Base-by-base conservation (phyloP, 2,113 vertebrate species). In the Phylloscopus trochiloides region DNA sequence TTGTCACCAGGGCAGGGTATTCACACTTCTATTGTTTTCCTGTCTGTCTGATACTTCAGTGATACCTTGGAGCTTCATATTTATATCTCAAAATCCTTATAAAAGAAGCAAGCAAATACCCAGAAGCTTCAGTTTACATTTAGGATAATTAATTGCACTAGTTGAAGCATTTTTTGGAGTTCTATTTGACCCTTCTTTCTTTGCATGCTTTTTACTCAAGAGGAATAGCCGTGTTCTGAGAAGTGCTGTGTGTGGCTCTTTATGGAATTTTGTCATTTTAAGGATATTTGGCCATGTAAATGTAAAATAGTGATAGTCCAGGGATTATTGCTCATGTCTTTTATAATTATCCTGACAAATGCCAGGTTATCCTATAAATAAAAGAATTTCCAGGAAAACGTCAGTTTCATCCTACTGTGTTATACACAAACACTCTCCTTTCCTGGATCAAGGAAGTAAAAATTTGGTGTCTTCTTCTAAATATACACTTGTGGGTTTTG, bases 301-400 rank as follows among this genome's bases (percentile, higher is more conserved):
- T 42, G 25, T 88, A 66, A 75, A 82, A 57, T 70, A 72, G 42
- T 79, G 66, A 43, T 93, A 57, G 47, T 78, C 42, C 61, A 50
- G 9, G 63, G 51, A 52, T 84, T 68, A 74, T 81, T 90, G 59
- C 12, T 51, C 20, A 55, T 66, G 12, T 45, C 40, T 91, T 38
- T 77, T 72, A 34, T 59, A 86, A 66, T 48, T 40, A 42, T n/a
- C 17, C 51, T 71, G 40, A 57, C 26, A 91, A 83, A 68, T 80
- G 51, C 88, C 45, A 43, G 40, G 15, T 94, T 85, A 85, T 48
- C 57, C 63, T 71, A 82, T 47, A 91, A 89, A 89, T 73, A 76
- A 66, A 97, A 87, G 59, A 93, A 94, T 77, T 92, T 95, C 82
- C 55, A 91, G 81, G 93, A 87, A 90, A 94, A 76, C 87, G 95